These are phyloP conservation scores for Oncorhynchus kisutch DNA, from an alignment of 2,113 vertebrate species.

Conservation along the genomic window DNA sequence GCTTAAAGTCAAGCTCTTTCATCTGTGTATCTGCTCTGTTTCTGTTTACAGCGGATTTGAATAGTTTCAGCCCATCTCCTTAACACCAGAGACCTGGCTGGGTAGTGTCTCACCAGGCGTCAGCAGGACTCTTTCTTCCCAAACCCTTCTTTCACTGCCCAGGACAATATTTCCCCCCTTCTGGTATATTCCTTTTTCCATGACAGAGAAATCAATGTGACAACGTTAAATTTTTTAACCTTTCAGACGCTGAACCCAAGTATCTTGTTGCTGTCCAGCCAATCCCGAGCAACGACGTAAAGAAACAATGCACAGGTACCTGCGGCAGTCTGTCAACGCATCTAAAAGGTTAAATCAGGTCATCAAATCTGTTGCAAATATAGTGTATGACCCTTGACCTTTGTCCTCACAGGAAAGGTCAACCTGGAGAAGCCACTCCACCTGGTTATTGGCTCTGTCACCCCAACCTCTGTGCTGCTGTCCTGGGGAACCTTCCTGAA, in stretches of 20 bases:
- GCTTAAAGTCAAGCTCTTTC: constrained; percentile 15
- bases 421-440: constrained; percentile 86
- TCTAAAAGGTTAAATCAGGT: not conserved
- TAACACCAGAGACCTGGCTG: not conserved
- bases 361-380: not conserved
- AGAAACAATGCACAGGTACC: constrained; percentile 90
- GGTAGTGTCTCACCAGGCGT: not conserved
- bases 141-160: not conserved
- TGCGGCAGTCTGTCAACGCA: not conserved
- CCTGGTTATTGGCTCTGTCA: constrained; percentile 85
- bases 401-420: constrained; percentile 73
- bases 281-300: constrained; percentile 78
- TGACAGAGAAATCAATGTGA: not conserved
- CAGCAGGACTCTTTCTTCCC: not conserved
- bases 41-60: not conserved
- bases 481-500: constrained; percentile 92
- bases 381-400: constrained; percentile 4
- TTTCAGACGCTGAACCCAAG: constrained; percentile 87
- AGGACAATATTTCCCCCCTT: not conserved
- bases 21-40: constrained; percentile 27
- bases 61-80: not conserved
- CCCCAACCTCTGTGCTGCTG: constrained; percentile 86
- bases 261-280: constrained; percentile 89
- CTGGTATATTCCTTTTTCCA: constrained; percentile 1
- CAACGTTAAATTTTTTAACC: not conserved